Evolutionary conservation across 2,113 vertebrate species (phyloP).

Genomic region (Mormyrus lacerda): DNA sequence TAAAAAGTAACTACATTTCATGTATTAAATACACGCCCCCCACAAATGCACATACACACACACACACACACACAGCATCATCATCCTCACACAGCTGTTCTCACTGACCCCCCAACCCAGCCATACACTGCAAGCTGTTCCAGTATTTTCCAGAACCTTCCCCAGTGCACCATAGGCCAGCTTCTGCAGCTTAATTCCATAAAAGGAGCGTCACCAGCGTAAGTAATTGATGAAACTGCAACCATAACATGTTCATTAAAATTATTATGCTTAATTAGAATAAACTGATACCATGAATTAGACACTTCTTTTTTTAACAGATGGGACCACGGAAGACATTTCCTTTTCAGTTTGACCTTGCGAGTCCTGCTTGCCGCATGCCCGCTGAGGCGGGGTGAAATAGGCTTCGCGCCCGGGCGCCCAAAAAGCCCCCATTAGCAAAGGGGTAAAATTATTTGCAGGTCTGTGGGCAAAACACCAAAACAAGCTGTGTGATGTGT

Average conservation of each 20-base stretch:
- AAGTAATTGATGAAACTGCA: background rate
- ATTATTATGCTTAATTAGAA: constrained; percentile 5
- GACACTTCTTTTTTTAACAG: background rate
- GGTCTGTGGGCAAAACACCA: background rate
- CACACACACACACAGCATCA: background rate
- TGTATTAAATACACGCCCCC: no score
- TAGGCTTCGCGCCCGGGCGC: background rate
- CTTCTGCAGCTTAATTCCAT: background rate
- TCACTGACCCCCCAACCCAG: background rate
- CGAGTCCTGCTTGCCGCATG: background rate
- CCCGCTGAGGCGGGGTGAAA: background rate
- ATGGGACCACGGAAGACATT: background rate
- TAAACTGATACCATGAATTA: background rate
- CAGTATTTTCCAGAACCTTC: background rate
- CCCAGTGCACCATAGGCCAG: background rate
- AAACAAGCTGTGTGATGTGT: background rate
- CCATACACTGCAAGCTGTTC: background rate
- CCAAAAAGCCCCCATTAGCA: background rate
- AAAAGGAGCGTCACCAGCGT: background rate
- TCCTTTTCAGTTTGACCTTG: background rate
- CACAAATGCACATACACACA: no score
- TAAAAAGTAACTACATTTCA: background rate
- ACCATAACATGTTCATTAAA: background rate
- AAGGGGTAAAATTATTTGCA: background rate
- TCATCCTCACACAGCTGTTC: background rate